These are phyloP conservation scores for Euplexia lucipara DNA, from an alignment of 2,888 invertebrate species.

Conservation along the genomic window DNA sequence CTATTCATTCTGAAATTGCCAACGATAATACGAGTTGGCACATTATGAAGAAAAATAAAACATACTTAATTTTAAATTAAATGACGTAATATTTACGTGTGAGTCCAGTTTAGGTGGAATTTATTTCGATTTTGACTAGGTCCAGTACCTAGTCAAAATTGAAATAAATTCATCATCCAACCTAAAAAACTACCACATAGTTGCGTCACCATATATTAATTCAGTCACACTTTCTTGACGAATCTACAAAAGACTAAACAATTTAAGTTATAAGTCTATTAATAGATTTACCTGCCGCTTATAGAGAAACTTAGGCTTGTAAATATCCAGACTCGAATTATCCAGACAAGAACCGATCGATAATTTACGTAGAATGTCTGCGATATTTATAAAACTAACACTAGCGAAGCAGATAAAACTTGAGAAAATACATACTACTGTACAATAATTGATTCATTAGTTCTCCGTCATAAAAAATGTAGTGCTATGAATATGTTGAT, in stretches of 20 bases:
- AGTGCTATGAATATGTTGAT: too few relatives aligned
- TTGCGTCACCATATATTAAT: too few relatives aligned
- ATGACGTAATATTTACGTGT: slow-evolving; percentile 12
- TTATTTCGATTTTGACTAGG: neutral
- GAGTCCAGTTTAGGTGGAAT: neutral
- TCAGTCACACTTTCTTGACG: neutral
- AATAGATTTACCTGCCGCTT: neutral
- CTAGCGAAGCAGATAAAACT: slow-evolving; percentile 31
- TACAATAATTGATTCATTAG: neutral
- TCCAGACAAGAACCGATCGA: slow-evolving; percentile 3
- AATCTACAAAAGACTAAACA: neutral
- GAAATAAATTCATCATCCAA: too few relatives aligned
- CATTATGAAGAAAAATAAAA: slow-evolving; percentile 7
- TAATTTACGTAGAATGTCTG: slow-evolving; percentile 1
- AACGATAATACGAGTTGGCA: slow-evolving; percentile 12
- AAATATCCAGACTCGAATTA: neutral
- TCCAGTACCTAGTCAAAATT: neutral
- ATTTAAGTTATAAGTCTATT: neutral
- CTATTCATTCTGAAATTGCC: slow-evolving; percentile 20
- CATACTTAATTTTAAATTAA: slow-evolving; percentile 1
- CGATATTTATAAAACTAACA: slow-evolving; percentile 37
- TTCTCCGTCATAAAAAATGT: too few relatives aligned
- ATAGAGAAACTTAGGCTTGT: slow-evolving; percentile 4
- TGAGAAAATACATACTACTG: slow-evolving; percentile 2
- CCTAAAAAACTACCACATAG: too few relatives aligned